phyloP scores from a whole-genome alignment of 2,113 vertebrate genomes.

The Empidonax traillii region DNA sequence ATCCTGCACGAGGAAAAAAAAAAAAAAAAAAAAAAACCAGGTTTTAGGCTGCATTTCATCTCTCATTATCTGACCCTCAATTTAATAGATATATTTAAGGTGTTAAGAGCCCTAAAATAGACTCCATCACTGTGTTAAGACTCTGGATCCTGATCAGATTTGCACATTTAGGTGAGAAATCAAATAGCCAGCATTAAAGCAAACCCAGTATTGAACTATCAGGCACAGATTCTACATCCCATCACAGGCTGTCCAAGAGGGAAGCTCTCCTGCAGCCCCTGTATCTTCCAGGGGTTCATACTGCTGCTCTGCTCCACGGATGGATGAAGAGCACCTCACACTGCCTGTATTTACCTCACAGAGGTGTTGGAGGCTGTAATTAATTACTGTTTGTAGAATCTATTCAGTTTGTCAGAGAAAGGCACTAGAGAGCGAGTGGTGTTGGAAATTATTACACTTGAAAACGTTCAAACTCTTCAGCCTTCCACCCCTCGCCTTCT shows the following conservation, averaged over 20 bases:
- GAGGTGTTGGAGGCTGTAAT: conserved; percentile 26
- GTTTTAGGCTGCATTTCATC: background rate
- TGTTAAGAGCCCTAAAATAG: background rate
- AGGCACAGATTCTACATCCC: background rate
- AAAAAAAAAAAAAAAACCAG: background rate
- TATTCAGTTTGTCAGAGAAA: conserved; percentile 35
- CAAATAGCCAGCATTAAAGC: background rate
- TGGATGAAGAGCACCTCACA: background rate
- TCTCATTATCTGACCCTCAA: background rate
- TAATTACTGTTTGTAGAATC: conserved; percentile 51
- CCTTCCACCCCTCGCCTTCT: background rate
- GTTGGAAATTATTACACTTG: conserved; percentile 56
- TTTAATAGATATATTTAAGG: background rate
- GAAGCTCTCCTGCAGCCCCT: background rate
- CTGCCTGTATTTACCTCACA: background rate
- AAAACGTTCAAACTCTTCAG: conserved; percentile 58
- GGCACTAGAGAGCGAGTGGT: conserved; percentile 16
- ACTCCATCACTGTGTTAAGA: background rate
- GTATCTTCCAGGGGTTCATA: background rate
- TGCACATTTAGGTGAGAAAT: background rate
- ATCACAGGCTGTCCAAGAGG: background rate
- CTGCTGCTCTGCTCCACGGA: accelerated
- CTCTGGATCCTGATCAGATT: background rate
- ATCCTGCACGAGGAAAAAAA: background rate
- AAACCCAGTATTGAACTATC: background rate